Base-by-base conservation (phyloP, 2,888 invertebrate species). In the Drosophila seclusa region DNA sequence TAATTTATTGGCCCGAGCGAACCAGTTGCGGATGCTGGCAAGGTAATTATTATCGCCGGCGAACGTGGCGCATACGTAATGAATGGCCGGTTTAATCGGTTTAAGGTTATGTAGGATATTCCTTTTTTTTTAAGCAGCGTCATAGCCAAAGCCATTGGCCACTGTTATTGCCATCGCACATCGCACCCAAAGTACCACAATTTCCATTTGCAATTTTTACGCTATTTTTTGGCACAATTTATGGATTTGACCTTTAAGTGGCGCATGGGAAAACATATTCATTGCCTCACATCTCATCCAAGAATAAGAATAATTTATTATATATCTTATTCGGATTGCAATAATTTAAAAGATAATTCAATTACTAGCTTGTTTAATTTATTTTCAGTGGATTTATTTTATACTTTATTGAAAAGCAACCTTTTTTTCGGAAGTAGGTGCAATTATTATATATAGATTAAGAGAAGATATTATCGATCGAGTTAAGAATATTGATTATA, bases 41-140 rank as follows among this genome's bases (percentile, higher is more conserved):
- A 72, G 86, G 83, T 87, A 89, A 85, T 89, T 89, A 87, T 85
- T 89, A 85, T 85, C 74, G 69, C 73, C 71, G 84, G 77, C 71
- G 76, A 77, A 62, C 82, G 68, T 59, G 69, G 68, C 85, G 87
- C 76, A 87, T 89, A 82, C 79, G 87, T 84, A 76, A 84, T 73
- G 74, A 89, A 84, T 84, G 79, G 50, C 52, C 50, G 65, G 76
- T 58, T 76, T 82, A 71, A 85, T 76, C 65, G 78, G 72, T 78
- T 83, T 78, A 87, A 81, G 82, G 68, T 68, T 70, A 67, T 77
- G 69, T 70, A n/a, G n/a, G 68, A 80, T 69, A 76, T 70, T 76
- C 31, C 32, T 5, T 13, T 2, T 21, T 32, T 13, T 54, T 69
- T 34, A 29, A 65, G 70, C 65, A 69, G 27, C 40, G 16, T 53